Base-by-base conservation (phyloP, 2,888 invertebrate species). In the Trissolcus japonicus region DNA sequence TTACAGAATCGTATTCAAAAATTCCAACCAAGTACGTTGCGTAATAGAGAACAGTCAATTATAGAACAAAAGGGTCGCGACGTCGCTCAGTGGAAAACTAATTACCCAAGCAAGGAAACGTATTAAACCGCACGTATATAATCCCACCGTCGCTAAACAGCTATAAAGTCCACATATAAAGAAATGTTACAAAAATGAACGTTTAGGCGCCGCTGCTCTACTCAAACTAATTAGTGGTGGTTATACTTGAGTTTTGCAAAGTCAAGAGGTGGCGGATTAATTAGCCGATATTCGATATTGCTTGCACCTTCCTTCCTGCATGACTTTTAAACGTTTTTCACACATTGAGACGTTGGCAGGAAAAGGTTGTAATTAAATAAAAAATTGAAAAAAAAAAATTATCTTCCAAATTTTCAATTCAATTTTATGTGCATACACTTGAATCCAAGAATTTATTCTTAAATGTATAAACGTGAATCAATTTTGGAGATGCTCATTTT, bases 221-320 rank as follows among this genome's bases (percentile, higher is more conserved):
- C 56, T 62, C 57, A 19, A 71, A 53, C 71, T 71, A 71, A 71
- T 72, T 72, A 72, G 63, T 65, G 63, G 59, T 57, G 63, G 25
- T 43, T 7, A 35, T 21, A n/a, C n/a, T 63, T 19, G 57, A 61
- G 59, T 50, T 72, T 61, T 59, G 46, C 57, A 72, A 72, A 72
- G 60, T 66, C 60, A 35, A 65, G 54, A 60, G 65, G 19, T n/a
- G 54, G 73, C 50, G 21, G 60, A 66, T 66, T 73, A 73, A 60
- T 73, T 72, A 72, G 72, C 53, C 63, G 54, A 72, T 72, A 72
- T 63, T 65, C 63, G 59, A 59, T 72, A 54, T 53, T 16, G 63
- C 48, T 40, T 19, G 53, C 21, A 41, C 63, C 53, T 25, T 25
- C 43, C 53, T 46, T 25, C 43, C 53, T 46, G 19, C 51, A 56